These are phyloP conservation scores for Drosophila subquinaria DNA, from an alignment of 2,888 invertebrate genomes.

Conservation along the genomic window DNA sequence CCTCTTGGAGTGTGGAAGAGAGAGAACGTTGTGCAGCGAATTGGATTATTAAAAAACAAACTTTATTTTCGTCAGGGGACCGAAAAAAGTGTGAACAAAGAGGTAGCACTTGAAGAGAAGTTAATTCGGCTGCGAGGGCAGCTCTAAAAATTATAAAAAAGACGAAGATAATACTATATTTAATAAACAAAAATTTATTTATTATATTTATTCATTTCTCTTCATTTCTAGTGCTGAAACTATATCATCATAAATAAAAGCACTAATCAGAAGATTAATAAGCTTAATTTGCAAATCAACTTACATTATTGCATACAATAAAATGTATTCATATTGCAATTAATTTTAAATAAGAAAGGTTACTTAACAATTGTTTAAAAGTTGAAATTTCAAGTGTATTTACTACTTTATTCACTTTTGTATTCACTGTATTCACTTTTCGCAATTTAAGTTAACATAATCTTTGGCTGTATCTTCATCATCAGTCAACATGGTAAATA, in stretches of 20 bases:
- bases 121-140: constrained; percentile 7
- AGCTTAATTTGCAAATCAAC: too few species aligned
- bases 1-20: background rate
- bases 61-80: constrained; percentile 33
- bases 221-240: too few species aligned
- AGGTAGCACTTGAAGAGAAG: constrained; percentile 21
- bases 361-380: background rate
- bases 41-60: constrained; percentile 77
- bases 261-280: too few species aligned
- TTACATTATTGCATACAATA: too few species aligned
- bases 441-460: constrained; percentile 12
- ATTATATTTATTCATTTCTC: too few species aligned
- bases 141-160: background rate
- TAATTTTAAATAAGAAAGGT: background rate
- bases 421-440: too few species aligned
- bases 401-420: too few species aligned
- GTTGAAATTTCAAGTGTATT: background rate
- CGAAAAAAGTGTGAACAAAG: constrained; percentile 4
- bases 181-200: too few species aligned
- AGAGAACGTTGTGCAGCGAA: constrained; percentile 43
- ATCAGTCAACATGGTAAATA: constrained; percentile 31
- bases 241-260: too few species aligned
- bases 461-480: constrained; percentile 32
- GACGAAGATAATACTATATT: too few species aligned
- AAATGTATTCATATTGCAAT: too few species aligned